A percentile compares a stretch with the other conserved stretches of the same genome.
Conservation (phyloP, 2,113 vertebrate genomes). For the Chloroceryle aenea region DNA sequence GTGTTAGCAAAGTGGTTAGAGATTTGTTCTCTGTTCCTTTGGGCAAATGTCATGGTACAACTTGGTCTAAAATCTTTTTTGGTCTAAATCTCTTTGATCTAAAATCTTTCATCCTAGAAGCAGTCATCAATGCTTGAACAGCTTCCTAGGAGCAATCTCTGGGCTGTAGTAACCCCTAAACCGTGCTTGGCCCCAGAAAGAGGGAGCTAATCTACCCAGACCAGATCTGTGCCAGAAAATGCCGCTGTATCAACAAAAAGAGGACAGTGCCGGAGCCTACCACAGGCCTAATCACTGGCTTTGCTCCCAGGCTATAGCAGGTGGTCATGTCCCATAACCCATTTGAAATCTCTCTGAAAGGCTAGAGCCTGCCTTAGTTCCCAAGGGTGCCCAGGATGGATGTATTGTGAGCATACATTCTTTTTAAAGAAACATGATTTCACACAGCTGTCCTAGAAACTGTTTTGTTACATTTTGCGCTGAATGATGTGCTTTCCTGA, state of each 20-base stretch:
- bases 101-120: neutral
- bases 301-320: no score
- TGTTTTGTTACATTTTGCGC: no score
- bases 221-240: neutral
- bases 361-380: no score
- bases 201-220: neutral
- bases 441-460: no score
- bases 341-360: no score
- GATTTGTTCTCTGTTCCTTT: neutral
- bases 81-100: rapidly evolving
- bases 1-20: neutral
- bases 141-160: neutral
- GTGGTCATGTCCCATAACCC: no score
- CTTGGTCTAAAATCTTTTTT: rapidly evolving
- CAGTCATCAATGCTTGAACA: neutral
- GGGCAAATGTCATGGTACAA: neutral
- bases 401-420: no score
- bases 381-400: no score
- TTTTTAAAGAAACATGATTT: no score
- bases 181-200: neutral
- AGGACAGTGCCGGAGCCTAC: neutral
- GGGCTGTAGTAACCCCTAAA: neutral
- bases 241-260: neutral
- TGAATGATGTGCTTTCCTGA: no score
- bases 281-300: neutral